Base-by-base conservation (phyloP, 2,113 vertebrate genomes). In the Nannobrachium achirus region DNA sequence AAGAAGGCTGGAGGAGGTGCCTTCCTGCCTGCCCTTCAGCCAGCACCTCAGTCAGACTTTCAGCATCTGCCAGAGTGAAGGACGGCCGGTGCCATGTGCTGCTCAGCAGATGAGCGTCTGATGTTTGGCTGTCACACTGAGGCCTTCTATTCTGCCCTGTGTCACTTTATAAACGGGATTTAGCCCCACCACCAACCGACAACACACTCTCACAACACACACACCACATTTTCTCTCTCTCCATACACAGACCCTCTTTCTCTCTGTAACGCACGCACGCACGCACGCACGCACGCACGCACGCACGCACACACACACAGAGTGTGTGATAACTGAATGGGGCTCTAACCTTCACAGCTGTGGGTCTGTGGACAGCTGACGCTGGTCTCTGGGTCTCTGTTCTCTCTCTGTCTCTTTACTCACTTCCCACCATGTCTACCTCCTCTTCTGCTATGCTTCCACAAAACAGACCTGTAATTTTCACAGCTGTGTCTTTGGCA, bases 291-390 rank as follows among this genome's bases (percentile, higher is more conserved):
- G 6, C 25, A 33, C 25, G 6, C 25, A 33, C 25, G 6, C 25
- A 33, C 25, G 6, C 25, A 33, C 25, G 6, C 25, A 33, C 25
- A 33, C 25, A 33, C 86, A 89, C 80, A 78, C 86, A 33, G 75
- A 56, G 77, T 75, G 60, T 87, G 89, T 77, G 78, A 75, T 86
- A 79, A 75, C 72, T 56, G 83, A 86, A 76, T 6, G 60, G 14
- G 14, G 69, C 81, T 84, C 81, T 76, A 73, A 73, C 69, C 81
- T 69, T 76, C 75, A 74, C 78, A 93, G 91, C 91, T 92, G 89
- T 86, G 84, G 66, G 68, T 74, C 46, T 60, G 73, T 66, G 75
- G 78, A 88, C 91, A 92, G 91, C 91, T 91, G 91, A 92, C 76
- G 59, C 73, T 64, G 62, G 76, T 70, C 84, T 81, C 60, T 63